Base-by-base conservation (phyloP, 2,797 vertebrate genomes). In the Sebastes oblongus region DNA sequence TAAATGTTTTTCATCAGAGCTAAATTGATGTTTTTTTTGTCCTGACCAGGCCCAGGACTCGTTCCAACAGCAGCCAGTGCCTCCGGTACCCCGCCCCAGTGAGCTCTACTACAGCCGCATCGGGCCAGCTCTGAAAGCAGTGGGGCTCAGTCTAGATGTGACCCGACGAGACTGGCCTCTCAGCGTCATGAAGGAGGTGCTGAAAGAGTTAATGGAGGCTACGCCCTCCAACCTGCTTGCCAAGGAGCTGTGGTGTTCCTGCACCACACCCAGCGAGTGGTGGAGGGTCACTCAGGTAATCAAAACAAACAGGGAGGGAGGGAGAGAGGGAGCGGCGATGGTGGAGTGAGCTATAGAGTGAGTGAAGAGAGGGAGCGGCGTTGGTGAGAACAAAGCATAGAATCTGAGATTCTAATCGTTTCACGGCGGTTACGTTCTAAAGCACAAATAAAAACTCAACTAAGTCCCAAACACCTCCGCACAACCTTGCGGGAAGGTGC, bases 241-340 rank as follows among this genome's bases (percentile, higher is more conserved):
- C n/a, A 99, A 99, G 90, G 98, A 99, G 88, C 96, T 99, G n/a
- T 99, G 98, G 98, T 99, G 98, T 20, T 99, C 98, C 0, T 99
- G 98, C 69, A 97, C 98, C 62, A 98, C 98, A 0, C 97, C 98
- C 5, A 98, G 97, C 70, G 98, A 99, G 68, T 99, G 98, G 98
- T 99, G 98, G 98, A 96, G 97, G 89, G 97, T 99, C 85, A 99
- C 98, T 22, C 98, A 99, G 97, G 98, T 99, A 83, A 68, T 6
- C 16, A 42, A 54, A 16, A 54, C 16, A 8, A 50, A 50, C 46
- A 8, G 18, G 7, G 18, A 50, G 7, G 16, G 42, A 50, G 42
- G 18, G 16, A 0, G 18, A 20, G 42, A 42, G 39, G 39, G 39
- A 42, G 42, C 42, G 10, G 42, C 42, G 16, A 46, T 46, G 16